Percentiles rank a stretch among this genome's conserved stretches.
phyloP scores from a whole-genome alignment of 2,888 invertebrate genomes.

The Liodrosophila aerea region DNA sequence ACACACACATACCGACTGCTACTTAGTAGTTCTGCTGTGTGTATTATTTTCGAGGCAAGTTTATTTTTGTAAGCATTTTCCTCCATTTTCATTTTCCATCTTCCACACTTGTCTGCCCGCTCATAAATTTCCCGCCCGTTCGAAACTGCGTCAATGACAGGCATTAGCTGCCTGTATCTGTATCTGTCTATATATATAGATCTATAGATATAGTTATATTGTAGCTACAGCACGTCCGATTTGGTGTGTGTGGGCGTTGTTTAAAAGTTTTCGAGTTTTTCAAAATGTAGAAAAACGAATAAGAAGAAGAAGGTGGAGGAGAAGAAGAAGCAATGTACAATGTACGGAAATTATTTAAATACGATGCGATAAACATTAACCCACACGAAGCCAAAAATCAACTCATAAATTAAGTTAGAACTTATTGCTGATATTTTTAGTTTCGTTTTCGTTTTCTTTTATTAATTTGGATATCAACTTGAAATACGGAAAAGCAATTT shows the following conservation, averaged over 20 bases:
- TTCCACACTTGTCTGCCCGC: conserved; percentile 40
- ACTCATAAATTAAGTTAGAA: conserved; percentile 63
- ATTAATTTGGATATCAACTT: conserved; percentile 52
- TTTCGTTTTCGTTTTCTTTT: conserved; percentile 11
- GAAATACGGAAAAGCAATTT: conserved; percentile 72
- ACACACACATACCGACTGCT: conserved; percentile 1
- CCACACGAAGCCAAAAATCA: conserved; percentile 35
- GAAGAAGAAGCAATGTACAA: conserved; percentile 1
- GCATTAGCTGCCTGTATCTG: conserved; percentile 35
- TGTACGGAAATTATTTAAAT: conserved; percentile 60
- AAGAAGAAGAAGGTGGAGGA: too few relatives aligned
- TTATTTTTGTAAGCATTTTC: conserved; percentile 65
- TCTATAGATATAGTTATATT: conserved; percentile 10
- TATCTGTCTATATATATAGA: conserved; percentile 18
- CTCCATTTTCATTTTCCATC: conserved; percentile 36
- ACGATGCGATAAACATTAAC: conserved; percentile 60
- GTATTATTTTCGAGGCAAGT: conserved; percentile 34
- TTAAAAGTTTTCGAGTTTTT: conserved; percentile 54
- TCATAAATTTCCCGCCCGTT: conserved; percentile 59
- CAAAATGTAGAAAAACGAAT: conserved; percentile 11
- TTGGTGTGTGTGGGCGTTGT: conserved; percentile 42
- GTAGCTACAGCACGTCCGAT: conserved; percentile 56
- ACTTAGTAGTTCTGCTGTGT: conserved; percentile 4
- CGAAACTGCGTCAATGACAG: conserved; percentile 72
- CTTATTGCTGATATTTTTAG: conserved; percentile 28